Conservation (phyloP, 1,140 invertebrate genomes). For the Nebria ingens region DNA sequence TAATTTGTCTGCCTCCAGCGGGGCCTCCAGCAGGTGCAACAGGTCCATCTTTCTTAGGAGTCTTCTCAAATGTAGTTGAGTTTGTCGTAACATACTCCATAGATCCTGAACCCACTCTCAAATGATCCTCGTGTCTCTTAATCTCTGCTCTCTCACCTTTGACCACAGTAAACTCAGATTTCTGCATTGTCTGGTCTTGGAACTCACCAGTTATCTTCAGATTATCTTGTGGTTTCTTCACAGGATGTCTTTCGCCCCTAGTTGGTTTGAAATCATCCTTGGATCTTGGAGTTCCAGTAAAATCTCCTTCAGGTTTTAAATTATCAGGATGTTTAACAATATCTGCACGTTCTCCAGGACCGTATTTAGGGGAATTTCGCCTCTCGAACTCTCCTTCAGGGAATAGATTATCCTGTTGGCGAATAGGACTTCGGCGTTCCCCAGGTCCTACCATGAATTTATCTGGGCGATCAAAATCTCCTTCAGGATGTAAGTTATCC, state of each 20-base stretch:
- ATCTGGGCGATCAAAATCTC: conserved; percentile 41
- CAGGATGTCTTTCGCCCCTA: conserved; percentile 45
- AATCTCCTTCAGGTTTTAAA: conserved; percentile 43
- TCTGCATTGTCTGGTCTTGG: conserved; percentile 37
- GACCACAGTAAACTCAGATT: conserved; percentile 37
- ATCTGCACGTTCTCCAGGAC: conserved; percentile 42
- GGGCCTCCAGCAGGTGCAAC: conserved; percentile 13
- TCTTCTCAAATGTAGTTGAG: conserved; percentile 38
- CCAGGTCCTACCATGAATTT: conserved; percentile 24
- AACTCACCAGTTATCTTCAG: conserved; percentile 44
- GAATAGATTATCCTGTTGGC: conserved; percentile 43
- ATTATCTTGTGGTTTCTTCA: conserved; percentile 41
- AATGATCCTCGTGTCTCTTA: conserved; percentile 42
- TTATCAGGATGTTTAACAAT: conserved; percentile 39
- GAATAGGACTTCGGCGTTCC: conserved; percentile 29
- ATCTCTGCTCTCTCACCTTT: conserved; percentile 44
- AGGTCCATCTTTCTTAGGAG: conserved; percentile 31
- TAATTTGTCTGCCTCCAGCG: conserved; percentile 13
- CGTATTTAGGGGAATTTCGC: conserved; percentile 35
- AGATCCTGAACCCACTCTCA: conserved; percentile 38
- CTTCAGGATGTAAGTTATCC: conserved; percentile 52
- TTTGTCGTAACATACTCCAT: conserved; percentile 42
- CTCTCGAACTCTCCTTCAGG: conserved; percentile 42
- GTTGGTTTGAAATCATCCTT: conserved; percentile 42
- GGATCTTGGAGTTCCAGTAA: conserved; percentile 34